Evolutionary conservation across 2,888 invertebrate genomes (phyloP).

Genomic region (Physocephala rufipes): DNA sequence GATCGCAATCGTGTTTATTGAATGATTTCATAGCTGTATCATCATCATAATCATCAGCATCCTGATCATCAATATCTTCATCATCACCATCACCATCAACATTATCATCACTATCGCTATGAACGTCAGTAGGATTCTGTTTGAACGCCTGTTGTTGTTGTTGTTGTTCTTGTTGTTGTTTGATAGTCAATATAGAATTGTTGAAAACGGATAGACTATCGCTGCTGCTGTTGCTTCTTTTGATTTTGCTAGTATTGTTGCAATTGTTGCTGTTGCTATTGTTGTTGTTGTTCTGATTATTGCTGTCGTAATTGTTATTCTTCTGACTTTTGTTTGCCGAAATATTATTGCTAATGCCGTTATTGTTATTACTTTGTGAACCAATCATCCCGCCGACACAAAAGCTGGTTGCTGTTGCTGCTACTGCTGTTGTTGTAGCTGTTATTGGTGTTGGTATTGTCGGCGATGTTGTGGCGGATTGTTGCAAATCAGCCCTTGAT

Average conservation of each 20-base stretch:
- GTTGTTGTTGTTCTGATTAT: constrained; percentile 35
- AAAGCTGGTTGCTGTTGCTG: constrained; percentile 7
- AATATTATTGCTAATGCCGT: constrained; percentile 39
- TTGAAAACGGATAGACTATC: constrained; percentile 48
- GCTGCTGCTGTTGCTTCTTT: constrained; percentile 47
- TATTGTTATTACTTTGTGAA: constrained; percentile 34
- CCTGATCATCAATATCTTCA: no score
- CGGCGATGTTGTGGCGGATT: constrained; percentile 37
- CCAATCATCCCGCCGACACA: constrained; percentile 16
- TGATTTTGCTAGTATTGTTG: constrained; percentile 21
- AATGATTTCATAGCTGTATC: constrained; percentile 57
- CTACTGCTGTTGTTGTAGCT: constrained; percentile 26
- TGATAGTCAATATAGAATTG: constrained; percentile 19
- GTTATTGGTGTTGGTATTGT: constrained; percentile 36
- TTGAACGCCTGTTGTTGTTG: constrained; percentile 33
- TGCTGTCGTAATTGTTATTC: constrained; percentile 20
- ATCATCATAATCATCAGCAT: constrained; percentile 41
- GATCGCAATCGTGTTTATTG: constrained; percentile 53
- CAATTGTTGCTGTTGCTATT: constrained; percentile 24
- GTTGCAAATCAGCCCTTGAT: constrained; percentile 31
- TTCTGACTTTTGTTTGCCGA: constrained; percentile 29
- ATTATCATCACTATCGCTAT: constrained; percentile 18
- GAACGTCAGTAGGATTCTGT: constrained; percentile 8
- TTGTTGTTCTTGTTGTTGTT: constrained; percentile 29
- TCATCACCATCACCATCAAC: constrained; percentile 53